Evolutionary conservation across 2,113 vertebrate genomes (phyloP).

Genomic region (Coracopsis vasa): DNA sequence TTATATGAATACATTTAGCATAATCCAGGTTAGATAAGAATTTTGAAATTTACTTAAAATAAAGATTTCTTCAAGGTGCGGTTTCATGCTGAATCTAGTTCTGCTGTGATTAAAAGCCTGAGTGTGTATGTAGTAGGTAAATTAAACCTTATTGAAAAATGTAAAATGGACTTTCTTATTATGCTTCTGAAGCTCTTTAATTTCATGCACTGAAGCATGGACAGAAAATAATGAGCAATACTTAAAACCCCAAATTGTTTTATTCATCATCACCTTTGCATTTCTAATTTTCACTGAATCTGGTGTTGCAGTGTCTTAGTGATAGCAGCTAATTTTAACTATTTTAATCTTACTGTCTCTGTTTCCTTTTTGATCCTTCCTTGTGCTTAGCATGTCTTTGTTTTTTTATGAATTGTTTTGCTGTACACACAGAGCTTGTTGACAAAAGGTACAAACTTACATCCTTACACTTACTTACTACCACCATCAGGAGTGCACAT

Average conservation of each 20-base stretch:
- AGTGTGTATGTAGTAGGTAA: background rate
- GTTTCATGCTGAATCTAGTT: background rate
- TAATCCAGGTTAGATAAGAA: background rate
- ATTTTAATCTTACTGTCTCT: background rate
- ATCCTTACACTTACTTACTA: background rate
- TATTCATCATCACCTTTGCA: background rate
- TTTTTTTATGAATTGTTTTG: background rate
- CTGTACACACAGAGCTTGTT: background rate
- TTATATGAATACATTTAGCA: background rate
- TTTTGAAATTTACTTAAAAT: background rate
- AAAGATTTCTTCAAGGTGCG: background rate
- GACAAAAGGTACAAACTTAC: background rate
- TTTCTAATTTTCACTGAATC: background rate
- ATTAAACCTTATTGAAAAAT: background rate
- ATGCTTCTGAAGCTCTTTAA: background rate
- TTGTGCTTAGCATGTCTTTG: background rate
- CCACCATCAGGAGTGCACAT: rapidly evolving
- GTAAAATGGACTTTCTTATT: background rate
- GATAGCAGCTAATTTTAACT: background rate
- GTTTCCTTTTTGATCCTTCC: background rate
- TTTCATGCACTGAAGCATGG: background rate
- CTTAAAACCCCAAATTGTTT: background rate
- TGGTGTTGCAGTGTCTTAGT: background rate
- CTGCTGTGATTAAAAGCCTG: background rate
- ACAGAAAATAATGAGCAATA: background rate